Evolutionary conservation across 1,140 invertebrate species (phyloP).

Genomic region (Heliconius hewitsoni): DNA sequence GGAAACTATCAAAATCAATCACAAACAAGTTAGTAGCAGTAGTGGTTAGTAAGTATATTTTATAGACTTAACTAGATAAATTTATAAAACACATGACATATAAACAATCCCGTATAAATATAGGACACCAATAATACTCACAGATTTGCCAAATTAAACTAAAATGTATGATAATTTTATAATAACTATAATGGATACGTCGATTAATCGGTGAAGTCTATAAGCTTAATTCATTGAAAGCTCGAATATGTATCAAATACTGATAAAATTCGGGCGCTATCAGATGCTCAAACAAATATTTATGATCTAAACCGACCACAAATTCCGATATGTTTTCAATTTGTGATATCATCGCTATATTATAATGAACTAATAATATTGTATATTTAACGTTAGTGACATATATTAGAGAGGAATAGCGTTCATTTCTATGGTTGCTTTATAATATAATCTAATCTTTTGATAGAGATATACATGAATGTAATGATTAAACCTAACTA

Average conservation of each 20-base stretch:
- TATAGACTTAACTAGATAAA: too few species aligned
- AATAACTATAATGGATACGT: background rate
- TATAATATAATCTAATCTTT: background rate
- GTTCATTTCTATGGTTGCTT: background rate
- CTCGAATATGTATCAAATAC: background rate
- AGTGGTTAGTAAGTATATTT: too few species aligned
- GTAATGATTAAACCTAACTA: too few species aligned
- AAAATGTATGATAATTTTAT: background rate
- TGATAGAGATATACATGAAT: too few species aligned
- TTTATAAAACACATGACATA: too few species aligned
- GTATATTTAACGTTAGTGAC: background rate
- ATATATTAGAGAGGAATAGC: background rate
- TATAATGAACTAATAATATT: background rate
- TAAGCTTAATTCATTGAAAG: background rate
- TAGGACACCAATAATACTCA: background rate
- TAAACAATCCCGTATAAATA: too few species aligned
- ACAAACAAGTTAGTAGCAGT: too few species aligned
- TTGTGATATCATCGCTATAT: background rate
- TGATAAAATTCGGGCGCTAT: background rate
- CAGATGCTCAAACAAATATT: background rate
- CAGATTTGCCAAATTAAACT: background rate
- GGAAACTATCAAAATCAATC: too few species aligned
- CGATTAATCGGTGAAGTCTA: background rate
- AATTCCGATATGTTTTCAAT: background rate
- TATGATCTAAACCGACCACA: slow-evolving; percentile 1